phyloP scores from a whole-genome alignment of 2,797 vertebrate species.

The Esox masquinongy region DNA sequence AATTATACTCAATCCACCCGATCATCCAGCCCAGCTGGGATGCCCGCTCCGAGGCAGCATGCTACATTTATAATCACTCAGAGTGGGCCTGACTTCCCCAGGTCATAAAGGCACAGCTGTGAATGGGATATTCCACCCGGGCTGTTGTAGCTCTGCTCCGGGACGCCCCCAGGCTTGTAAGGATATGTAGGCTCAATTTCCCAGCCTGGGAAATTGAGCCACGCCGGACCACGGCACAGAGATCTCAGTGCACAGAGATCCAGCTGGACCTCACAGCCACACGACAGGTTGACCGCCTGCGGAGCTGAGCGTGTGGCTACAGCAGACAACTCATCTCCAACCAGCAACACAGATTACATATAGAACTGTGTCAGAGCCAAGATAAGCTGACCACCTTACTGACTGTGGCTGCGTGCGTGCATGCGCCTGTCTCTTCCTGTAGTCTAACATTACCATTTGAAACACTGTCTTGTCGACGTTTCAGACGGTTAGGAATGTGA shows the following conservation, averaged over 20 bases:
- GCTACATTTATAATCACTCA: slow-evolving; percentile 4
- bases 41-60: not conserved
- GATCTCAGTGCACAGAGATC: not conserved
- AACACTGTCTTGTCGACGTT: slow-evolving; percentile 11
- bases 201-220: slow-evolving; percentile 27
- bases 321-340: slow-evolving; percentile 7
- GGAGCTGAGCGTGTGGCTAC: not conserved
- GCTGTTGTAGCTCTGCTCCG: not conserved
- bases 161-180: not conserved
- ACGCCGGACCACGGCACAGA: not conserved
- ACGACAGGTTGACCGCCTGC: slow-evolving; percentile 41
- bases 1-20: not conserved
- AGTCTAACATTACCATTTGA: slow-evolving; percentile 10
- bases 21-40: not conserved
- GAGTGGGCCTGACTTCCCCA: slow-evolving; percentile 4
- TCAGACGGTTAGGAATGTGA: not conserved
- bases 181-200: not conserved
- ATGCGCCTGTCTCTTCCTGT: not conserved
- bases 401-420: not conserved
- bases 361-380: slow-evolving; percentile 44
- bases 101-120: slow-evolving; percentile 22
- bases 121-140: not conserved
- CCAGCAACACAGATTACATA: slow-evolving; percentile 39
- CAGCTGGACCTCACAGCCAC: not conserved
- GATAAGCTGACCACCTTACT: not conserved